Evolutionary conservation across 2,113 vertebrate species (phyloP).

Genomic region (Phyllostomus discolor): DNA sequence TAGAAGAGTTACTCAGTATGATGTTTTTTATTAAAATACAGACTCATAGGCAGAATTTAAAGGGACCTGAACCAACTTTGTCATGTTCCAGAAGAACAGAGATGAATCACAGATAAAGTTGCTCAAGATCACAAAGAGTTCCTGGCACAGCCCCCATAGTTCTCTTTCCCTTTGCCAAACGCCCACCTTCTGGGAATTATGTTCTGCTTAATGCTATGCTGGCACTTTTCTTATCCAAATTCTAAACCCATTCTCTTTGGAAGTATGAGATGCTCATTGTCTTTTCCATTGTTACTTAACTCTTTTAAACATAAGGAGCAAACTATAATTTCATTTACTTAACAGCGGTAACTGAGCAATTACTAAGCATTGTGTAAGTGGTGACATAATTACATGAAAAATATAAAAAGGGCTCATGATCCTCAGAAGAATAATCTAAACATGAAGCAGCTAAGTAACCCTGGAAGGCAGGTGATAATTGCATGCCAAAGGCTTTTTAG

Average conservation of each 20-base stretch:
- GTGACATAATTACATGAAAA: not conserved
- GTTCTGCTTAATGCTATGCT: not conserved
- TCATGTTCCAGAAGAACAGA: not conserved
- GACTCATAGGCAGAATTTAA: not conserved
- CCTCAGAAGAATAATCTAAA: not conserved
- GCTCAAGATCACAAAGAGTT: not conserved
- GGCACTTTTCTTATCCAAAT: not conserved
- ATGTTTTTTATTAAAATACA: slow-evolving; percentile 31
- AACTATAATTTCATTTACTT: not conserved
- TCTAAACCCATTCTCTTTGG: not conserved
- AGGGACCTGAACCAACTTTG: not conserved
- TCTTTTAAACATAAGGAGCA: not conserved
- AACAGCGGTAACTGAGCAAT: not conserved
- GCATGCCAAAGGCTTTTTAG: not conserved
- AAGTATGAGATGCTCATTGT: not conserved
- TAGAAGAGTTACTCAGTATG: not conserved
- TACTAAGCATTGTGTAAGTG: not conserved
- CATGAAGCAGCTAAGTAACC: not conserved
- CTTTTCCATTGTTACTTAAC: not conserved
- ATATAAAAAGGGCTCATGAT: not conserved
- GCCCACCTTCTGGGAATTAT: not conserved
- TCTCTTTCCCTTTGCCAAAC: not conserved
- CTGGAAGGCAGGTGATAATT: not conserved
- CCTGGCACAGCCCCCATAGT: not conserved
- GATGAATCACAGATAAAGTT: not conserved